phyloP scores from a whole-genome alignment of 35 echinoderm and acorn worm genomes.

The Ophiothrix spiculata region DNA sequence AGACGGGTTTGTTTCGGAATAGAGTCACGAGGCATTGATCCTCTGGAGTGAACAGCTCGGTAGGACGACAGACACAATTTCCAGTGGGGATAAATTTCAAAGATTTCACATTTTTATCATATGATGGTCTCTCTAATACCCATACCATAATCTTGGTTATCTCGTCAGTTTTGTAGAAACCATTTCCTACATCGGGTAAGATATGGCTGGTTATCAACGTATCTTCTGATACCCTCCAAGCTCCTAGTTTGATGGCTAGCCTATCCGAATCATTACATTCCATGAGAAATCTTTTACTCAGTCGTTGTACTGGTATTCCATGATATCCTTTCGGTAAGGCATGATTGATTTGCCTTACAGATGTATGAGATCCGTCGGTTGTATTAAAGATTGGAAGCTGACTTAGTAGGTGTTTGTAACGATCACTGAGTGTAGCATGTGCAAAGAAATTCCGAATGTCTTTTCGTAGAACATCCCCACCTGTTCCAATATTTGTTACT shows the following conservation, averaged over 20 bases:
- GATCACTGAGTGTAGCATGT: neutral
- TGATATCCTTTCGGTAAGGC: neutral
- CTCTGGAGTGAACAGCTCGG: neutral
- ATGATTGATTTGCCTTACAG: neutral
- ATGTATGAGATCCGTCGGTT: neutral
- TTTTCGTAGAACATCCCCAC: neutral
- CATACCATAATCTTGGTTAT: constrained; percentile 6
- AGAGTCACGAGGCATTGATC: neutral
- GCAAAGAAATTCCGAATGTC: neutral
- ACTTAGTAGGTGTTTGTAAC: neutral
- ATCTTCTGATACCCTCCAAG: neutral
- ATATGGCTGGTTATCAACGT: neutral
- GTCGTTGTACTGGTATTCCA: neutral
- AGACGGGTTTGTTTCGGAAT: neutral
- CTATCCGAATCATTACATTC: neutral
- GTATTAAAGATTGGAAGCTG: neutral
- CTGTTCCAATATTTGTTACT: neutral
- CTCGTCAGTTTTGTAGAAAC: neutral
- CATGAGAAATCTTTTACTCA: neutral
- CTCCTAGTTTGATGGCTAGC: neutral
- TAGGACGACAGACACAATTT: neutral
- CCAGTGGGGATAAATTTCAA: constrained; percentile 5
- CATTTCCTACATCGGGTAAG: neutral
- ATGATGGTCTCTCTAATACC: neutral
- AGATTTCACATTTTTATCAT: neutral